phyloP scores from a whole-genome alignment of 2,888 invertebrate species.

The Steinernema carpocapsae region DNA sequence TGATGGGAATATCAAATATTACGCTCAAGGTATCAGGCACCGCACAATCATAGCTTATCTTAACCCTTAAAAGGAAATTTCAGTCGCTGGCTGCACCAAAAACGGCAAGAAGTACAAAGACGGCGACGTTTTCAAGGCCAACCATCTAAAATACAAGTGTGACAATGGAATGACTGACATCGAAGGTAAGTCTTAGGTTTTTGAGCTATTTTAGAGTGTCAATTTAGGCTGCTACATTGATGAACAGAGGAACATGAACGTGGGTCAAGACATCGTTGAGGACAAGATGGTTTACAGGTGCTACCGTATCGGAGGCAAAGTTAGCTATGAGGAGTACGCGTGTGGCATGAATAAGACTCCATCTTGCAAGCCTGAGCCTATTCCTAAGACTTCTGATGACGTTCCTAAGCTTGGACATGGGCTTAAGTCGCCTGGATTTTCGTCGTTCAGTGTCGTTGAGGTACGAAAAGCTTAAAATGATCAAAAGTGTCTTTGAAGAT shows the following conservation, averaged over 20 bases:
- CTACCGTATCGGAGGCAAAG: constrained; percentile 46
- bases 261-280: constrained; percentile 52
- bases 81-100: constrained; percentile 40
- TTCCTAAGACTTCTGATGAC: constrained; percentile 45
- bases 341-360: constrained; percentile 43
- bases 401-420: constrained; percentile 47
- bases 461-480: not conserved
- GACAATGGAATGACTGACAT: constrained; percentile 46
- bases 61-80: not conserved
- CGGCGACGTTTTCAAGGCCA: constrained; percentile 48
- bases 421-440: constrained; percentile 47
- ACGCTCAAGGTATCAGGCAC: constrained; percentile 27
- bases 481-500: too few species aligned
- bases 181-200: constrained; percentile 34
- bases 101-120: constrained; percentile 39
- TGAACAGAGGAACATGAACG: constrained; percentile 41
- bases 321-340: constrained; percentile 41
- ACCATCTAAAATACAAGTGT: constrained; percentile 51
- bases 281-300: constrained; percentile 46
- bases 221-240: constrained; percentile 49
- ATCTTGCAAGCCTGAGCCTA: constrained; percentile 47
- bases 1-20: constrained; percentile 36
- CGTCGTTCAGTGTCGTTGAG: constrained; percentile 46
- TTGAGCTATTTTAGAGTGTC: too few species aligned
- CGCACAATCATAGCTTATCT: too few species aligned